Conservation (phyloP, 2,888 invertebrate species). For the Steromphala cineraria region DNA sequence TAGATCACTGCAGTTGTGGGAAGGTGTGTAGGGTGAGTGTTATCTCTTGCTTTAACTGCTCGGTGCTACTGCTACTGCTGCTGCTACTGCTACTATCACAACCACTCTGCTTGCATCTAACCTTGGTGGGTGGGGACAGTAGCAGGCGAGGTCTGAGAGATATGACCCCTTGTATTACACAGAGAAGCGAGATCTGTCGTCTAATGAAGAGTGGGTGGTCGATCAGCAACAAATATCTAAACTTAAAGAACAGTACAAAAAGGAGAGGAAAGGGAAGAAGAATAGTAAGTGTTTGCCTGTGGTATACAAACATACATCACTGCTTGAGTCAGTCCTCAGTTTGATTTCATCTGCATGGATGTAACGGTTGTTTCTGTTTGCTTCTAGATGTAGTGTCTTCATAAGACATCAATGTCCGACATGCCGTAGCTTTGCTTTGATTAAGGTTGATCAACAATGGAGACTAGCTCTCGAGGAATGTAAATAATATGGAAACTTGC, state of each 20-base stretch:
- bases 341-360: not conserved
- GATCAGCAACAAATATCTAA: conserved; percentile 75
- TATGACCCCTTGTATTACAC: conserved; percentile 44
- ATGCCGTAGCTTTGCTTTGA: not conserved
- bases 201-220: conserved; percentile 75
- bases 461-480: no score
- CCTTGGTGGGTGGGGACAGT: not conserved
- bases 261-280: conserved; percentile 73
- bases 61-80: not conserved
- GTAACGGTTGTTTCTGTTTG: not conserved
- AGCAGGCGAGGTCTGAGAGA: not conserved
- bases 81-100: conserved; percentile 1
- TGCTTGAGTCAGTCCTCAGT: not conserved
- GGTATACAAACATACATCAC: not conserved
- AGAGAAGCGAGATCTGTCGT: conserved; percentile 67
- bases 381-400: not conserved
- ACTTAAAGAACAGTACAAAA: conserved; percentile 76
- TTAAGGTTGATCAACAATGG: no score
- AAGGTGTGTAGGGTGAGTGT: no score
- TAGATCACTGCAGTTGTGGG: no score
- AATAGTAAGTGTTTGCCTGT: conserved; percentile 60
- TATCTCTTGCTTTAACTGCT: not conserved
- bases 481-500: no score
- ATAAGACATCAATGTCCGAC: not conserved
- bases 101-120: not conserved